Conservation (phyloP, 2,113 vertebrate genomes). For the Andinoacara biseriatus region DNA sequence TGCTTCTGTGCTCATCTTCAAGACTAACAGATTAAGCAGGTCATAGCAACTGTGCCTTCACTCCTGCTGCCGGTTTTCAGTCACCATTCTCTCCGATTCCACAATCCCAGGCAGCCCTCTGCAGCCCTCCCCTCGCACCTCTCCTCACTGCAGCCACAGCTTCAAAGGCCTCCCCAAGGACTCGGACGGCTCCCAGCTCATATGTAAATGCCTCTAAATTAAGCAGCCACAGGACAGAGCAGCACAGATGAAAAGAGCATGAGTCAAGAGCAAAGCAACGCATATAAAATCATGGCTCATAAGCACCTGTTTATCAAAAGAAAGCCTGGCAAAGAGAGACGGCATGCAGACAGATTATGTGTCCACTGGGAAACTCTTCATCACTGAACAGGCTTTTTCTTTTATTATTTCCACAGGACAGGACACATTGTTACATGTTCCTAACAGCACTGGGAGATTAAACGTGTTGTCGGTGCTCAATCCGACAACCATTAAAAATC, state of each 20-base stretch:
- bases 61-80: not conserved
- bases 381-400: not conserved
- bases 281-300: slow-evolving; percentile 24
- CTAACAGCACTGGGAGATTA: not conserved
- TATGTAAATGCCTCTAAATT: slow-evolving; percentile 51
- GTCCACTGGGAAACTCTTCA: not conserved
- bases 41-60: not conserved
- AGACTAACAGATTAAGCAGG: not conserved
- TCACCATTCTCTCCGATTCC: not conserved
- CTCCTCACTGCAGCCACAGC: slow-evolving; percentile 15
- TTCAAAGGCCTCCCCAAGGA: slow-evolving; percentile 60
- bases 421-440: not conserved
- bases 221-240: slow-evolving; percentile 23
- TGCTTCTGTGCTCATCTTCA: not conserved
- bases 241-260: slow-evolving; percentile 37
- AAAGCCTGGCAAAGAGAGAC: not conserved
- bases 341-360: not conserved
- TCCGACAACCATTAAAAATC: not conserved
- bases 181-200: slow-evolving; percentile 26
- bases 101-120: not conserved
- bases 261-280: slow-evolving; percentile 23
- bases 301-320: slow-evolving; percentile 46
- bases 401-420: not conserved
- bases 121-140: not conserved
- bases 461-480: not conserved